Conservation (phyloP, 1,140 invertebrate species). For the Argopecten irradians region DNA sequence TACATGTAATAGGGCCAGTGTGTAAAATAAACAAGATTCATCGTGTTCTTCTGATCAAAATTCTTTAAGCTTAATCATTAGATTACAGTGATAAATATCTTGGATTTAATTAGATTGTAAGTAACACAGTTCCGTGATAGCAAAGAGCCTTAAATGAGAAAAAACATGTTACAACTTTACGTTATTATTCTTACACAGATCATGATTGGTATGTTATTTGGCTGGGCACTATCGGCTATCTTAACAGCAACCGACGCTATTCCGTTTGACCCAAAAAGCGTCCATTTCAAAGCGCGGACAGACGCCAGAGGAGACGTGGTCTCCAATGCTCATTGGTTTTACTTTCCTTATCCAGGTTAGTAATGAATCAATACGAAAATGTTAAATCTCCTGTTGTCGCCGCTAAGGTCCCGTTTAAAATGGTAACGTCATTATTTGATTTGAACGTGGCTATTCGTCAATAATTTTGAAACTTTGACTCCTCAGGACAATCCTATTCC, state of each 20-base stretch:
- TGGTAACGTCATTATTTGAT: no score
- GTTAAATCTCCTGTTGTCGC: no score
- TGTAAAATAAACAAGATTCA: no score
- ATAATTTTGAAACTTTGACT: no score
- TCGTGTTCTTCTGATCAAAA: background rate
- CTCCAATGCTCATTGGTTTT: slow-evolving; percentile 86
- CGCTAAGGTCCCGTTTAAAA: no score
- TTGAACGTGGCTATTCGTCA: no score
- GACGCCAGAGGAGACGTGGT: slow-evolving; percentile 87
- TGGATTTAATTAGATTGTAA: background rate
- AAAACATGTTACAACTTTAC: background rate
- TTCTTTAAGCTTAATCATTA: background rate
- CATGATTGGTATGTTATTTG: slow-evolving; percentile 59
- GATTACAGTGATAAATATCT: background rate
- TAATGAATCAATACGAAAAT: no score
- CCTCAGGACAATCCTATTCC: no score
- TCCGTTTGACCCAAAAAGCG: slow-evolving; percentile 46
- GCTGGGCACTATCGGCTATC: slow-evolving; percentile 58
- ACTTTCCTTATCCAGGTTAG: slow-evolving; percentile 88
- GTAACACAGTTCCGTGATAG: background rate
- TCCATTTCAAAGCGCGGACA: slow-evolving; percentile 80
- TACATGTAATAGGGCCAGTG: no score
- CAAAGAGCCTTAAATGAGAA: background rate
- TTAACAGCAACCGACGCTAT: slow-evolving; percentile 55
- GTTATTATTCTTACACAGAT: slow-evolving; percentile 47